Base-by-base conservation (phyloP, 2,113 vertebrate species). In the Xiphophorus maculatus region DNA sequence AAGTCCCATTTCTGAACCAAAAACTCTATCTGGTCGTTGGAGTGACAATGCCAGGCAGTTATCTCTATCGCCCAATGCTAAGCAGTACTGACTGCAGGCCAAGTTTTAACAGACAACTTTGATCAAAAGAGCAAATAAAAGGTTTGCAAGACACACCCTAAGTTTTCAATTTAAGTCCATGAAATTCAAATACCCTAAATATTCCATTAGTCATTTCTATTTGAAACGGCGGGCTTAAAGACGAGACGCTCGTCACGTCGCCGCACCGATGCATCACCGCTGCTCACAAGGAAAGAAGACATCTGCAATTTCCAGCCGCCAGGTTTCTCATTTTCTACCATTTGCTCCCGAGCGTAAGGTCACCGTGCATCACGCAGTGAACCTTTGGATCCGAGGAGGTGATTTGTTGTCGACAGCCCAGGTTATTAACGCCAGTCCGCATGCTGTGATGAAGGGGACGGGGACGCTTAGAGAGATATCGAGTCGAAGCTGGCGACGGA, bases 321-420 rank as follows among this genome's bases (percentile, higher is more conserved):
- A 40, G 79, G 15, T 81, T 90, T 88, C 80, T 83, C 76, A 88
- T 86, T 87, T 87, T 74, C 71, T 73, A 64, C 64, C 77, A 69
- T 86, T 89, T 87, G 72, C 78, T 87, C 66, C 48, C 33, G 42
- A 81, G 76, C 8, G 63, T 73, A 64, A 85, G 88, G 83, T 82
- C 83, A 79, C 77, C 2, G 32, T 71, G 78, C 71, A 75, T 79
- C 64, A 70, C 68, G 65, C 63, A 28, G 54, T 7, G 40, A 78
- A 61, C 71, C 77, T 74, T 81, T 69, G 40, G 67, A 85, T 67
- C 81, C 66, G 63, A 82, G 72, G 32, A 82, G 83, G 80, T 86
- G 78, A 90, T 90, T 90, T 89, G 87, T 75, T 62, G 76, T 80
- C 28, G 28, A 76, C 77, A 71, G 82, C 84, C 77, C 71, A 63